Conservation (phyloP, 1,140 invertebrate species). For the Bombus superbus region DNA sequence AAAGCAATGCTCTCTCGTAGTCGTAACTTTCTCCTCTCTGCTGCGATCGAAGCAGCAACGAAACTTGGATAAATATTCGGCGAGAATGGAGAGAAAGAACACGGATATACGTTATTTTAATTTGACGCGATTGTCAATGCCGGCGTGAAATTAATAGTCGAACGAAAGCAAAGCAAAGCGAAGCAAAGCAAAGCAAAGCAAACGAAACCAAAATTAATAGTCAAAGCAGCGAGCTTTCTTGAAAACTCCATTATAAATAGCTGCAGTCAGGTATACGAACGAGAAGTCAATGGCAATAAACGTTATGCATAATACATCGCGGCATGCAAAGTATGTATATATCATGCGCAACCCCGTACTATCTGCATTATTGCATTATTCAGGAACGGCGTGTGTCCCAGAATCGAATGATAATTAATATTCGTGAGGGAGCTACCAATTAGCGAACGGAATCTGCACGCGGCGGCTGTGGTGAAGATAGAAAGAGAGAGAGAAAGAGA, state of each 20-base stretch:
- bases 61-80: no score
- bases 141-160: background rate
- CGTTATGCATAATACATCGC: constrained; percentile 33
- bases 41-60: background rate
- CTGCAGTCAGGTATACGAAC: background rate
- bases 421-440: constrained; percentile 52
- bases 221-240: background rate
- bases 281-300: constrained; percentile 23
- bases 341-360: constrained; percentile 17
- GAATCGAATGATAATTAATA: constrained; percentile 64
- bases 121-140: background rate
- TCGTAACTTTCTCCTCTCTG: background rate
- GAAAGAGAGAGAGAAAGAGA: background rate
- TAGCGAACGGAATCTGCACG: constrained; percentile 35
- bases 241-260: background rate
- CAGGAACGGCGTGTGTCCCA: constrained; percentile 33
- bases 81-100: no score
- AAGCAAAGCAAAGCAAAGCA: no score
- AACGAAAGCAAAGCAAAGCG: no score
- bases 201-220: background rate
- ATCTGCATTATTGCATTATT: constrained; percentile 48
- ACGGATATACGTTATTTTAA: no score
- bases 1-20: no score
- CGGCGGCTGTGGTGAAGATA: background rate
- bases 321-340: constrained; percentile 41